These are phyloP conservation scores for Balaenoptera acutorostrata DNA, from an alignment of 2,113 vertebrate species.

Conservation along the genomic window DNA sequence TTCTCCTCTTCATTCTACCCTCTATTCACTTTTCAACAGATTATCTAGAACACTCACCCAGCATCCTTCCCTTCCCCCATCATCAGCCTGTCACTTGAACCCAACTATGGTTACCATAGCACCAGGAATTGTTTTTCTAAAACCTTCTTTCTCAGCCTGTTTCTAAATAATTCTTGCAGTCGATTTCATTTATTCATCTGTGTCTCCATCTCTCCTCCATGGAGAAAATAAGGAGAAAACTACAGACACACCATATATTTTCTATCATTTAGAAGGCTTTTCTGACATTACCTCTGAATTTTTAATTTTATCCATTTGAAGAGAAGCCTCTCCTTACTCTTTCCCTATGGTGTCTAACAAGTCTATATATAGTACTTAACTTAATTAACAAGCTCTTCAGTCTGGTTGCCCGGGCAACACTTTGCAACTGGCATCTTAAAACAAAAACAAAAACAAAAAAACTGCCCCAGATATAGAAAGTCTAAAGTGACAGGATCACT, in stretches of 20 bases:
- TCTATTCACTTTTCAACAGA: not conserved
- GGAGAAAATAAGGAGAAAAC: not conserved
- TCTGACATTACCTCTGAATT: not conserved
- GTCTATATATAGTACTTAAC: constrained; percentile 18
- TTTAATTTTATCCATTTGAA: constrained; percentile 27
- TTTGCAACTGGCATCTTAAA: not conserved
- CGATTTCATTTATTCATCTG: not conserved
- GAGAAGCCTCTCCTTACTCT: not conserved
- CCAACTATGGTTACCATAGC: not conserved
- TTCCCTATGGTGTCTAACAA: constrained; percentile 16
- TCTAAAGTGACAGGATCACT: not conserved
- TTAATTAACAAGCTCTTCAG: constrained; percentile 50
- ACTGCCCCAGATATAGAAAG: not conserved
- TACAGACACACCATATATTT: not conserved
- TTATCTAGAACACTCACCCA: not conserved
- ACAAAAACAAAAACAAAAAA: not conserved
- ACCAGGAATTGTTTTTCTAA: not conserved
- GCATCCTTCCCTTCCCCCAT: not conserved
- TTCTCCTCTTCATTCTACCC: not conserved
- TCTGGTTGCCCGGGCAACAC: constrained; percentile 17
- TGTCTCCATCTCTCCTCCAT: not conserved
- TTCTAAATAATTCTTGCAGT: not conserved
- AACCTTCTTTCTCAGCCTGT: not conserved
- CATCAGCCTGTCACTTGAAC: not conserved
- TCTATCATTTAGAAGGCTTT: not conserved